These are phyloP conservation scores for Eristalis intricaria DNA, from an alignment of 2,888 invertebrate genomes.

Conservation along the genomic window DNA sequence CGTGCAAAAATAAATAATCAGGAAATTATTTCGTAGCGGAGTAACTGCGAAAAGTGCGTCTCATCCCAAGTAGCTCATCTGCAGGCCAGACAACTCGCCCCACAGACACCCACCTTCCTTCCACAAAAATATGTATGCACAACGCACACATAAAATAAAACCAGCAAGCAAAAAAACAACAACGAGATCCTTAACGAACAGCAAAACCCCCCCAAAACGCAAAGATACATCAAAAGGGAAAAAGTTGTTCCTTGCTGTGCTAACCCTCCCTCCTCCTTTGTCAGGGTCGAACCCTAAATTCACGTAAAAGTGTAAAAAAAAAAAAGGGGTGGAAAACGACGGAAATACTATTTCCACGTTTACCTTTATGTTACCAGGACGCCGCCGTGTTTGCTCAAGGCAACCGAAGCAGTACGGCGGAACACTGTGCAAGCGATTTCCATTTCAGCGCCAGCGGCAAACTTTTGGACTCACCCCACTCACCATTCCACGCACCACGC, in stretches of 20 bases:
- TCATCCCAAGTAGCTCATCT: constrained; percentile 15
- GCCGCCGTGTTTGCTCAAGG: constrained; percentile 47
- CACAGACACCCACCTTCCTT: background rate
- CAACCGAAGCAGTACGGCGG: constrained; percentile 25
- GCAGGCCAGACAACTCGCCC: constrained; percentile 33
- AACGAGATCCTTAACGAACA: constrained; percentile 32
- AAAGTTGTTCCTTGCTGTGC: constrained; percentile 25
- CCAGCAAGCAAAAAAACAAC: background rate
- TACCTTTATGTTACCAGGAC: constrained; percentile 50
- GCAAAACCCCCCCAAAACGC: constrained; percentile 34
- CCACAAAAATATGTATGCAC: constrained; percentile 17
- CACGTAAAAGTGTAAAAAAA: constrained; percentile 39
- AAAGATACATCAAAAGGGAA: constrained; percentile 54
- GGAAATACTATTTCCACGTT: constrained; percentile 41
- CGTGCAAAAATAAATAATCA: constrained; percentile 50
- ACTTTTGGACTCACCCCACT: constrained; percentile 39
- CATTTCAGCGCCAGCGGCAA: constrained; percentile 52
- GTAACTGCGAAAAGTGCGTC: constrained; percentile 28
- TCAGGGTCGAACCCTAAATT: constrained; percentile 27
- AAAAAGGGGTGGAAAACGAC: constrained; percentile 55
- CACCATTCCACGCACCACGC: constrained; percentile 14
- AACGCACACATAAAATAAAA: constrained; percentile 3
- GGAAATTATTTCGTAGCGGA: constrained; percentile 50
- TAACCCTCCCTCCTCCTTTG: constrained; percentile 1
- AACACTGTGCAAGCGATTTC: constrained; percentile 48